These are phyloP conservation scores for Ascaphus truei DNA, from an alignment of 2,113 vertebrate species.

Conservation along the genomic window DNA sequence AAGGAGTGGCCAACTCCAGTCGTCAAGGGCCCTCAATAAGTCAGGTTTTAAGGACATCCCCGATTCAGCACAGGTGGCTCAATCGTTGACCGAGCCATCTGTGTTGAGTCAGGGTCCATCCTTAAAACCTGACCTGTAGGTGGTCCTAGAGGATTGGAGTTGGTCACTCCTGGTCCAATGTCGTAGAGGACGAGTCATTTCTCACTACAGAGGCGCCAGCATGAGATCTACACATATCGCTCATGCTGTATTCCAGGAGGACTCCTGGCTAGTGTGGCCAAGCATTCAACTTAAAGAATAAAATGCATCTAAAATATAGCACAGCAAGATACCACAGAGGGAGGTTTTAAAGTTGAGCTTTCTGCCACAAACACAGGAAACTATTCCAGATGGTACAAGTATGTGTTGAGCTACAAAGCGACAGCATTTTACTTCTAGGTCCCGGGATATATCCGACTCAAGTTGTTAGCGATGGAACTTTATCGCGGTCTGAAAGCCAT, in stretches of 20 bases:
- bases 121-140: too few relatives aligned
- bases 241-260: neutral
- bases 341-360: neutral
- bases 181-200: neutral
- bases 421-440: neutral
- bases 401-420: neutral
- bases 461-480: neutral
- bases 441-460: neutral
- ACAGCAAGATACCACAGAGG: neutral
- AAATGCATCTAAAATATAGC: neutral
- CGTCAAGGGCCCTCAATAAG: too few relatives aligned
- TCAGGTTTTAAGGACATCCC: too few relatives aligned
- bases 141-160: too few relatives aligned
- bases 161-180: neutral
- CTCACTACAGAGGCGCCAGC: neutral
- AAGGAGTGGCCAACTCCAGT: too few relatives aligned
- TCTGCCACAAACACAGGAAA: neutral
- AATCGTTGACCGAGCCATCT: too few relatives aligned
- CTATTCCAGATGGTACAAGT: slow-evolving; percentile 12
- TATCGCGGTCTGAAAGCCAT: neutral
- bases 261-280: neutral
- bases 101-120: too few relatives aligned
- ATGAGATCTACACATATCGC: neutral
- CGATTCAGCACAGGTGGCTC: too few relatives aligned
- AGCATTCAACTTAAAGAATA: slow-evolving; percentile 3